Evolutionary conservation across 2,888 invertebrate species (phyloP).

Genomic region (Protodeltote pygarga): DNA sequence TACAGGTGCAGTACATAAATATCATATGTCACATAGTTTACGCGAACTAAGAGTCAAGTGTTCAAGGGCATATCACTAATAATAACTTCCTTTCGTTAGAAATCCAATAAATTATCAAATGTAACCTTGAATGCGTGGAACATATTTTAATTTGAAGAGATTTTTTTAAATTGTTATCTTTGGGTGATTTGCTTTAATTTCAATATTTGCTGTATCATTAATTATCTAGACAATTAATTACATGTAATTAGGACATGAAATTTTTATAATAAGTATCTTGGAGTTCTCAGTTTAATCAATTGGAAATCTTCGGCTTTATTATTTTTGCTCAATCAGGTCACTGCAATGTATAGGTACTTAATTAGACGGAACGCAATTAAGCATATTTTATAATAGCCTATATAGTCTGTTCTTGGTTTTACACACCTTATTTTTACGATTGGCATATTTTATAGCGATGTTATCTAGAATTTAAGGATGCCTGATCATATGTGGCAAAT

Average conservation of each 20-base stretch:
- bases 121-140: constrained; percentile 30
- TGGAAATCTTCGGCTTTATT: constrained; percentile 19
- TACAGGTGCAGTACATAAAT: no score
- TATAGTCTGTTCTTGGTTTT: no score
- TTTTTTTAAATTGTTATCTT: no score
- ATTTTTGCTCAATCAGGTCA: constrained; percentile 12
- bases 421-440: no score
- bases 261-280: constrained; percentile 6
- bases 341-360: constrained; percentile 11
- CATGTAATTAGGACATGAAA: constrained; percentile 10
- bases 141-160: constrained; percentile 7
- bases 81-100: constrained; percentile 42
- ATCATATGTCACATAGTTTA: constrained; percentile 32
- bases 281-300: constrained; percentile 15
- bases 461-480: no score
- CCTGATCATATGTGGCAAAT: no score
- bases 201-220: constrained; percentile 9
- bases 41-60: constrained; percentile 26
- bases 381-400: constrained; percentile 5
- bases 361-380: constrained; percentile 10
- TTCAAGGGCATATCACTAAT: constrained; percentile 34
- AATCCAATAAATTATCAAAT: constrained; percentile 24
- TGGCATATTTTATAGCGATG: no score
- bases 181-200: no score
- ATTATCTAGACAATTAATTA: constrained; percentile 27